These are phyloP conservation scores for Nephrotoma flavescens DNA, from an alignment of 2,888 invertebrate genomes.

Conservation along the genomic window DNA sequence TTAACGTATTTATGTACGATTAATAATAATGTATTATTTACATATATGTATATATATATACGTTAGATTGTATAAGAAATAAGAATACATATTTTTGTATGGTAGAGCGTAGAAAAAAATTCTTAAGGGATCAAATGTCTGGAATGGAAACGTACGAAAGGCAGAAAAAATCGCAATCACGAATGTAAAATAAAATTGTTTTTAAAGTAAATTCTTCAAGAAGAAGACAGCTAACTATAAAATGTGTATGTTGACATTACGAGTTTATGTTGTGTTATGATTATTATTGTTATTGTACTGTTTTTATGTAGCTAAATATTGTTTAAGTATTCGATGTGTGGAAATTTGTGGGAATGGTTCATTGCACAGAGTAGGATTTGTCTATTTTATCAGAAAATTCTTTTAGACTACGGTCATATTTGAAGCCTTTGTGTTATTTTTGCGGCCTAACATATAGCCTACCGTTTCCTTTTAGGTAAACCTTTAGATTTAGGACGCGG, in stretches of 20 bases:
- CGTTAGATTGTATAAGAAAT: not conserved
- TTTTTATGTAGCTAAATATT: not conserved
- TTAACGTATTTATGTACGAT: not conserved
- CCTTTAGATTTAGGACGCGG: too few species aligned
- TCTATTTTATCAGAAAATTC: not conserved
- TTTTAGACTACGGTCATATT: too few species aligned
- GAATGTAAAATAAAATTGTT: not conserved
- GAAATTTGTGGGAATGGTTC: not conserved
- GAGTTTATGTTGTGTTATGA: not conserved
- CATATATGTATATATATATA: not conserved
- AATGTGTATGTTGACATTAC: not conserved
- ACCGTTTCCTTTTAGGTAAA: too few species aligned
- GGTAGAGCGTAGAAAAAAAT: not conserved
- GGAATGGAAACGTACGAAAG: not conserved
- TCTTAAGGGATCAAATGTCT: not conserved
- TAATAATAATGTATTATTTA: not conserved
- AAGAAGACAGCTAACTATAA: not conserved
- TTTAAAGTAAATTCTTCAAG: not conserved
- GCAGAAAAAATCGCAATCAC: not conserved
- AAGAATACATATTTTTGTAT: not conserved
- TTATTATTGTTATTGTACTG: not conserved
- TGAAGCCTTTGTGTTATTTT: too few species aligned
- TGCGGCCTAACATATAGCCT: too few species aligned
- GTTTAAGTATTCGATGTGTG: not conserved
- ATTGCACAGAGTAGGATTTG: not conserved